These are phyloP conservation scores for Leptopilina myrica DNA, from an alignment of 2,888 invertebrate species.

Conservation along the genomic window DNA sequence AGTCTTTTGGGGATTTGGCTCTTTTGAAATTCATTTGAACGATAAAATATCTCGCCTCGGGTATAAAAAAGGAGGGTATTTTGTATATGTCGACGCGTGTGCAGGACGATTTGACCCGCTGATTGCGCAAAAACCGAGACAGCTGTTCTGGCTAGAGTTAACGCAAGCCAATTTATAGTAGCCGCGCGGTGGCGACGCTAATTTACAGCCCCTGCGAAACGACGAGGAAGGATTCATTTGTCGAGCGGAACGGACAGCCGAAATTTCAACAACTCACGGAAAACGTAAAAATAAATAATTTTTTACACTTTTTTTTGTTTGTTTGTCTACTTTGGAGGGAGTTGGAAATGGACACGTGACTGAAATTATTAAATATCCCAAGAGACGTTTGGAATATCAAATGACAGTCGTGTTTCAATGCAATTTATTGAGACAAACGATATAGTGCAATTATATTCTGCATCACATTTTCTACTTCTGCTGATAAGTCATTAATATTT, in stretches of 20 bases:
- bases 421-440: constrained; percentile 34
- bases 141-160: constrained; percentile 60
- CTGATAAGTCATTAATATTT: constrained; percentile 28
- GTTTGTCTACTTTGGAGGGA: not conserved
- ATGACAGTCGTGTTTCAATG: constrained; percentile 18
- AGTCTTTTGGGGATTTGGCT: constrained; percentile 1
- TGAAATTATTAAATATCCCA: constrained; percentile 18
- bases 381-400: constrained; percentile 30
- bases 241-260: constrained; percentile 52
- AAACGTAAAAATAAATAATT: constrained; percentile 22
- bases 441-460: constrained; percentile 21
- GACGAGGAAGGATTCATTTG: constrained; percentile 61
- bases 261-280: constrained; percentile 47
- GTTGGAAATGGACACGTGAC: constrained; percentile 8
- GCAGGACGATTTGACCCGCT: constrained; percentile 57
- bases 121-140: constrained; percentile 62
- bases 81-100: constrained; percentile 51
- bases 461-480: constrained; percentile 16
- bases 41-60: constrained; percentile 7
- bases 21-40: constrained; percentile 29
- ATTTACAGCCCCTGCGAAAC: constrained; percentile 55
- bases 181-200: constrained; percentile 55
- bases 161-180: constrained; percentile 66
- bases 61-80: constrained; percentile 38
- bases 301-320: not conserved